Evolutionary conservation across 2,888 invertebrate species (phyloP), one percentile per base, ranked within the genome.

Genomic region (Tachina fera): DNA sequence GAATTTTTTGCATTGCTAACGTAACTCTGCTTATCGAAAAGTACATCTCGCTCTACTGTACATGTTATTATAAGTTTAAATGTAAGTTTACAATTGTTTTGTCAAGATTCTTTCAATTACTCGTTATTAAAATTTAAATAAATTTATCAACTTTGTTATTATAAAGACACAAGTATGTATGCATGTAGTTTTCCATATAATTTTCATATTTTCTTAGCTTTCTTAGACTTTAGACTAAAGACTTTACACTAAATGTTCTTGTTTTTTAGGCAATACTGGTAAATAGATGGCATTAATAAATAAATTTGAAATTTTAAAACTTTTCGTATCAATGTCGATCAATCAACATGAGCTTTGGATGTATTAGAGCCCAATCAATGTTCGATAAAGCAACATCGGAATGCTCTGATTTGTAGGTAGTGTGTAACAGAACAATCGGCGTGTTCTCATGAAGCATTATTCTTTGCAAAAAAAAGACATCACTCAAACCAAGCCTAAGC

Each of bases 271-370:
- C 13, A 14, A 9, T 61, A 16, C 1, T 43, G 16, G n/a, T 61
- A 43, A 61, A 43, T 61, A 61, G 31, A 72, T 53, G 63, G 16
- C 22, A 45, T 53, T 65, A n/a, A 14, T 41, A 47, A 22, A 61
- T 49, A n/a, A 61, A 51, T 19, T 41, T 14, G 19, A 41, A 19
- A 41, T 5, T 61, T 3, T n/a, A 41, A 49, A 60, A 39, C 9
- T 49, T 31, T 47, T 60, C 16, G 41, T 19, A 16, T 61, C 11
- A 61, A 39, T 47, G 39, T 19, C 16, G 49, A 60, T 47, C 14
- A 61, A 60, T 47, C 16, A 49, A 39, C 10, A 31, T 47, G 6
- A 3, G 43, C n/a, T 71, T 45, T 16, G 51, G 31, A 2, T 31
- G 1, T n/a, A 58, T 0, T 14, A 53, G 4, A n/a, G 6, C n/a